Base-by-base conservation (phyloP, 2,113 vertebrate genomes). In the Sterrhoptilus dennistouni region DNA sequence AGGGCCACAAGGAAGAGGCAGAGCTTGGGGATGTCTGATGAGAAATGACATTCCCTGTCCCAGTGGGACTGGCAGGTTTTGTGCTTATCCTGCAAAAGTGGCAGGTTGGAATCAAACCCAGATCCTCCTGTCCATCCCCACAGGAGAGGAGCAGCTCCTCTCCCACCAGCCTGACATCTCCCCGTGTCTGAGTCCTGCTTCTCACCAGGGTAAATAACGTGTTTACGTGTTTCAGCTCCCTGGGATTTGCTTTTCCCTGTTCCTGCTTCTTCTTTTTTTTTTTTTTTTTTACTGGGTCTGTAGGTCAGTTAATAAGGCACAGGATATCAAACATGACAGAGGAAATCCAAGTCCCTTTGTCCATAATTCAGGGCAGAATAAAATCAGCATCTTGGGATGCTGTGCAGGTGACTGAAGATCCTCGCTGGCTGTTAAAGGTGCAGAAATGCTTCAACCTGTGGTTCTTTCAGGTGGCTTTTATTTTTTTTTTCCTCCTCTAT, bases 41-140 rank as follows among this genome's bases (percentile, higher is more conserved):
- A 96, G 95, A 94, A 91, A 63, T 88, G 87, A 66, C 94, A 91
- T 77, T 45, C 35, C 42, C 19, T 36, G 27, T 63, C 63, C 78
- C 66, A 6, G 23, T 5, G 35, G 82, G 68, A 65, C 28, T 59
- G 49, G 64, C 25, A 76, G 35, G 63, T 90, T 74, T 7, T 83
- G 87, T 88, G 52, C 31, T 88, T 44, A 25, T 28, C 28, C 20
- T 13, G 8, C 28, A 63, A 42, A 40, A 81, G 47, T 75, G 86
- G 2, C 77, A 90, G 83, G 52, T 38, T 95, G 87, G 75, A 56
- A 70, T 83, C 33, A 85, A 70, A 65, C 31, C 27, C 50, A 72
- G 50, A 23, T 29, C 40, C 57, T 50, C 53, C 18, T 35, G n/a
- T 85, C 82, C 12, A 1, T 38, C 53, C 47, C 28, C 3, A 0